Evolutionary conservation across 2,888 invertebrate species (phyloP).

Genomic region (Epistrophella euchroma): DNA sequence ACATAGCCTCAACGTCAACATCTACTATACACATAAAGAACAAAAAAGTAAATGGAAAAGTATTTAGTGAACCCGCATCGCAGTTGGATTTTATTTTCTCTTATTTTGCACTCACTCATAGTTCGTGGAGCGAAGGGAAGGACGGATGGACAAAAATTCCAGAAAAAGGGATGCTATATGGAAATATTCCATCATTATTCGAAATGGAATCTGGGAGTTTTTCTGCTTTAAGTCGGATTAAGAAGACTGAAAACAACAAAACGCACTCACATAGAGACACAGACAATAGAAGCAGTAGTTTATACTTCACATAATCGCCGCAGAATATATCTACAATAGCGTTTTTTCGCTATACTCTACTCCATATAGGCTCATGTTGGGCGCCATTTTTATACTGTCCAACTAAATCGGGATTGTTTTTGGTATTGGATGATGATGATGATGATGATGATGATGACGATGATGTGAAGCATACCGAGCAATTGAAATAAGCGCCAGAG

Average conservation of each 20-base stretch:
- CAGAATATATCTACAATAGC: slow-evolving; percentile 29
- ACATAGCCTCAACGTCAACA: slow-evolving; percentile 15
- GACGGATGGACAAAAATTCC: slow-evolving; percentile 20
- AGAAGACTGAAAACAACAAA: slow-evolving; percentile 64
- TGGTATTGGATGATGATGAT: neutral
- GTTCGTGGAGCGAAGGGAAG: neutral
- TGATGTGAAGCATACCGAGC: slow-evolving; percentile 36
- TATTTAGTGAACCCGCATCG: slow-evolving; percentile 65
- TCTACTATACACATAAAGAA: neutral
- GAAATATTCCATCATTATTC: slow-evolving; percentile 73
- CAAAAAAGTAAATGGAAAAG: slow-evolving; percentile 33
- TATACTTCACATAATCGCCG: slow-evolving; percentile 44
- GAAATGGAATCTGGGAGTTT: slow-evolving; percentile 66
- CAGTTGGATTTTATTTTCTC: slow-evolving; percentile 25
- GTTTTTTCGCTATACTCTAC: slow-evolving; percentile 5
- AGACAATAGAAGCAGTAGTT: slow-evolving; percentile 34
- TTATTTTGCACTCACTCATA: slow-evolving; percentile 36
- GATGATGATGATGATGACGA: neutral
- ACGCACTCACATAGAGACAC: slow-evolving; percentile 32
- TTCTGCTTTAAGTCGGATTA: slow-evolving; percentile 75
- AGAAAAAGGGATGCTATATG: slow-evolving; percentile 25
- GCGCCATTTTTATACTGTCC: slow-evolving; percentile 51
- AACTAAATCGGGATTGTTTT: slow-evolving; percentile 49
- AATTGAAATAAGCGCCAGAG: slow-evolving; percentile 69
- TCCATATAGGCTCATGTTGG: slow-evolving; percentile 48